Percentiles rank a stretch among this genome's conserved stretches.
phyloP scores from a whole-genome alignment of 2,113 vertebrate genomes.

The Leucosticte australis region DNA sequence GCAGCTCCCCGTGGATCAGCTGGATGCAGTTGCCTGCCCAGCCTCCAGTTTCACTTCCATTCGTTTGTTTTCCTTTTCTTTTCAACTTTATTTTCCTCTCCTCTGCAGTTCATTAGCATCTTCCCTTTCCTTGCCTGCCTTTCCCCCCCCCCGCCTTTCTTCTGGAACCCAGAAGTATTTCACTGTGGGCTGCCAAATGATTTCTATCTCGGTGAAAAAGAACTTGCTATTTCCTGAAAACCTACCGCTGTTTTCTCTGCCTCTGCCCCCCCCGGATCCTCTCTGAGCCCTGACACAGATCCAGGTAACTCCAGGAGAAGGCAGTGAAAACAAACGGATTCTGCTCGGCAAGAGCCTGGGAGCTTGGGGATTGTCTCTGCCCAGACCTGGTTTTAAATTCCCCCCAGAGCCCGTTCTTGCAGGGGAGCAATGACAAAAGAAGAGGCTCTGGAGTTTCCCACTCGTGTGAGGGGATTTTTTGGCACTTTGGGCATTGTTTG shows the following conservation, averaged over 20 bases:
- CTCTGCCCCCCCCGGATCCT: not conserved
- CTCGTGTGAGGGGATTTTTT: not conserved
- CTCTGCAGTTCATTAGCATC: conserved; percentile 70
- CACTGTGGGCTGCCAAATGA: conserved; percentile 78
- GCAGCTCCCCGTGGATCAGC: not conserved
- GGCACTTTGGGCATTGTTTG: not conserved
- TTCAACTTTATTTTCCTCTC: conserved; percentile 55
- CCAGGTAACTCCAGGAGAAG: conserved; percentile 76
- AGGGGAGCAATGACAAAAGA: not conserved
- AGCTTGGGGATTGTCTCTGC: not conserved
- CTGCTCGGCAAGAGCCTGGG: conserved; percentile 2
- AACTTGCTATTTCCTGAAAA: conserved; percentile 84
- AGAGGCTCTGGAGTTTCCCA: not conserved
- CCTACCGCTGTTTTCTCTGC: conserved; percentile 56
- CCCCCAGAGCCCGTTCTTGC: not conserved
- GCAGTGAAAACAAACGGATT: conserved; percentile 72
- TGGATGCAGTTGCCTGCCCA: conserved; percentile 41
- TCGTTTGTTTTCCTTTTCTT: conserved; percentile 23
- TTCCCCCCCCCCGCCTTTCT: conserved; percentile 1
- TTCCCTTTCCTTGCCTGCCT: conserved; percentile 52
- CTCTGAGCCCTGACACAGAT: conserved; percentile 76
- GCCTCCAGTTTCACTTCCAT: not conserved
- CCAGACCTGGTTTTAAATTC: not conserved
- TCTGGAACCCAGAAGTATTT: conserved; percentile 77
- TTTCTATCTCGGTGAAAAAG: conserved; percentile 84